Conservation (phyloP, 2,113 vertebrate species). For the Trinectes maculatus region DNA sequence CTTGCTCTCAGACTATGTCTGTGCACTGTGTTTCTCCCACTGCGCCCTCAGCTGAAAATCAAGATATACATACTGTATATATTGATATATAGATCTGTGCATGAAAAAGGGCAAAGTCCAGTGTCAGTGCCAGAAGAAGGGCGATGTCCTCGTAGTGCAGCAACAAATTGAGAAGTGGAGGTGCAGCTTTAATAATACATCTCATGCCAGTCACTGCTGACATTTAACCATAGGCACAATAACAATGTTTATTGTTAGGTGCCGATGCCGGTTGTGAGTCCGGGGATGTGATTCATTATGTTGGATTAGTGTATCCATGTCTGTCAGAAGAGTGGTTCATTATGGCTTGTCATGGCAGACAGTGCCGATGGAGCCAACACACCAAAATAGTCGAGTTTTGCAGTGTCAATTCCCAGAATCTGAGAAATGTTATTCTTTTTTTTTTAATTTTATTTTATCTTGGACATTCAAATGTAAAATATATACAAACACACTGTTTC, state of each 20-base stretch:
- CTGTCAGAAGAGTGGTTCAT: background rate
- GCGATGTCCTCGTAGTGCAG: background rate
- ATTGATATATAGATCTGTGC: background rate
- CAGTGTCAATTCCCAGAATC: background rate
- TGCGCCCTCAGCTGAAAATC: background rate
- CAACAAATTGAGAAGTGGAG: background rate
- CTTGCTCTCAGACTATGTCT: too few relatives aligned
- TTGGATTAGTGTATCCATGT: background rate
- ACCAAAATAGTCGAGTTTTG: background rate
- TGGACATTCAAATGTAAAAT: background rate
- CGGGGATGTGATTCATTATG: slow-evolving; percentile 8
- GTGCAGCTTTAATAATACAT: slow-evolving; percentile 23
- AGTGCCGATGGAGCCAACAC: background rate
- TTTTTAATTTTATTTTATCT: background rate
- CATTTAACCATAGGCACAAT: slow-evolving; percentile 19
- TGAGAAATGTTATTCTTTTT: background rate
- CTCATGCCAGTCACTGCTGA: slow-evolving; percentile 1
- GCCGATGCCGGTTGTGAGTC: slow-evolving; percentile 7
- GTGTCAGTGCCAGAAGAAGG: background rate
- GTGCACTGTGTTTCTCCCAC: background rate
- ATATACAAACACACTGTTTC: background rate
- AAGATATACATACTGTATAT: background rate
- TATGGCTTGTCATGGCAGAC: background rate
- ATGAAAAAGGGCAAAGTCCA: background rate
- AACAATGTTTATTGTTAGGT: slow-evolving; percentile 12